phyloP scores from a whole-genome alignment of 2,888 invertebrate species.

The Salticus scenicus region DNA sequence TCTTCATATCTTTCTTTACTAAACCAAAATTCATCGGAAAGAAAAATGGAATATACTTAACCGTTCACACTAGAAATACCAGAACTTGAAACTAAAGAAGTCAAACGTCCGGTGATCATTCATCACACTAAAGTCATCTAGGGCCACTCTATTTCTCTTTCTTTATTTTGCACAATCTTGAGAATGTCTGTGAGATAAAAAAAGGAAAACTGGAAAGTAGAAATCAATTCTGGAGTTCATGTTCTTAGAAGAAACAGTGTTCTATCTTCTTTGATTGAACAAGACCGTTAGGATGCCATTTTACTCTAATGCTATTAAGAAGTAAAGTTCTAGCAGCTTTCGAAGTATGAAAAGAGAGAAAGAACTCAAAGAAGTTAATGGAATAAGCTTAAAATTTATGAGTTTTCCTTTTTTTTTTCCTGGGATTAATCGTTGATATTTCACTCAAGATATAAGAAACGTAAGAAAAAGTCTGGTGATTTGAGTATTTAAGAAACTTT shows the following conservation, averaged over 20 bases:
- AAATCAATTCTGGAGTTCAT: constrained; percentile 15
- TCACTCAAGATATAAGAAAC: too few species aligned
- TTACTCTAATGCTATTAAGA: constrained; percentile 10
- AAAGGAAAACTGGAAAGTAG: not conserved
- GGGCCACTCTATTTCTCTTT: not conserved
- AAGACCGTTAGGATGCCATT: not conserved
- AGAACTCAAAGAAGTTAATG: not conserved
- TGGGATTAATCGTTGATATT: too few species aligned
- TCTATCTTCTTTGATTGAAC: constrained; percentile 3
- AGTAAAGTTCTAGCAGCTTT: not conserved
- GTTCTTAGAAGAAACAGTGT: not conserved
- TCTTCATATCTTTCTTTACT: too few species aligned
- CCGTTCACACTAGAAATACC: not conserved
- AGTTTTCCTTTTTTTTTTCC: not conserved
- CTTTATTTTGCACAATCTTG: constrained; percentile 15
- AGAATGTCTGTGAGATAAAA: not conserved
- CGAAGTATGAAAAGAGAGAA: not conserved
- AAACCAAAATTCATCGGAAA: too few species aligned
- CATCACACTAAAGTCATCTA: not conserved
- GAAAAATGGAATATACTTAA: not conserved
- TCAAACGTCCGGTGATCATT: not conserved
- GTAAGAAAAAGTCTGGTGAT: too few species aligned
- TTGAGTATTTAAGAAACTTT: too few species aligned
- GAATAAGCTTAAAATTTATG: not conserved
- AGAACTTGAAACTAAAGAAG: not conserved